Percentiles rank a stretch among this genome's conserved stretches.
phyloP scores from a whole-genome alignment of 2,888 invertebrate genomes.

The Dolichopus griseipennis region DNA sequence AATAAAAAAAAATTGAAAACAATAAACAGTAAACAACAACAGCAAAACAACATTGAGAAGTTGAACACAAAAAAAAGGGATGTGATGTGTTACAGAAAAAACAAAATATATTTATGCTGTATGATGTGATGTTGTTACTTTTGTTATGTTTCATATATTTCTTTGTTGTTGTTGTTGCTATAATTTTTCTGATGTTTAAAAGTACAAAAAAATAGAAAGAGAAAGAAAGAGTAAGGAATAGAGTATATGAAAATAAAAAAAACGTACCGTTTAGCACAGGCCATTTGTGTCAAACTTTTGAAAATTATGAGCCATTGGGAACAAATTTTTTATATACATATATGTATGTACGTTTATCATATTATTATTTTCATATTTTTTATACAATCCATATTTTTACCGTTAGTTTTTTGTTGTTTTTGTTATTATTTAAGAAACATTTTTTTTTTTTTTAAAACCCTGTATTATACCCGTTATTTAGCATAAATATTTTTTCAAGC shows the following conservation, averaged over 20 bases:
- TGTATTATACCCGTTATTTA: neutral
- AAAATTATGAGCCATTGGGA: conserved; percentile 11
- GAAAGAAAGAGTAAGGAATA: too few relatives aligned
- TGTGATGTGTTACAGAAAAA: neutral
- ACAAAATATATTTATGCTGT: neutral
- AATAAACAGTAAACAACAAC: too few relatives aligned
- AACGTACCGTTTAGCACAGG: conserved; percentile 7
- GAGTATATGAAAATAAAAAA: neutral
- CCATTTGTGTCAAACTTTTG: conserved; percentile 9
- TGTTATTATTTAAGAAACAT: too few relatives aligned
- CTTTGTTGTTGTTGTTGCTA: neutral
- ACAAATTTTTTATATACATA: conserved; percentile 2
- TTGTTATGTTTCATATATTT: neutral
- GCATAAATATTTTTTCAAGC: neutral
- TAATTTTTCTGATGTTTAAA: too few relatives aligned
- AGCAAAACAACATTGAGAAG: too few relatives aligned
- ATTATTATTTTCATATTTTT: neutral
- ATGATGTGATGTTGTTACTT: neutral
- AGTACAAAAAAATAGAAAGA: too few relatives aligned
- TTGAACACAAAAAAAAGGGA: too few relatives aligned
- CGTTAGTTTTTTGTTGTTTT: too few relatives aligned
- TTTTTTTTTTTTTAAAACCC: too few relatives aligned
- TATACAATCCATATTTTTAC: too few relatives aligned
- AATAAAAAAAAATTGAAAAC: too few relatives aligned
- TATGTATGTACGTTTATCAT: conserved; percentile 2